Evolutionary conservation across 2,888 invertebrate genomes (phyloP), one percentile per base, ranked within the genome.

Genomic region (Scaptomyza cyrtandrae): DNA sequence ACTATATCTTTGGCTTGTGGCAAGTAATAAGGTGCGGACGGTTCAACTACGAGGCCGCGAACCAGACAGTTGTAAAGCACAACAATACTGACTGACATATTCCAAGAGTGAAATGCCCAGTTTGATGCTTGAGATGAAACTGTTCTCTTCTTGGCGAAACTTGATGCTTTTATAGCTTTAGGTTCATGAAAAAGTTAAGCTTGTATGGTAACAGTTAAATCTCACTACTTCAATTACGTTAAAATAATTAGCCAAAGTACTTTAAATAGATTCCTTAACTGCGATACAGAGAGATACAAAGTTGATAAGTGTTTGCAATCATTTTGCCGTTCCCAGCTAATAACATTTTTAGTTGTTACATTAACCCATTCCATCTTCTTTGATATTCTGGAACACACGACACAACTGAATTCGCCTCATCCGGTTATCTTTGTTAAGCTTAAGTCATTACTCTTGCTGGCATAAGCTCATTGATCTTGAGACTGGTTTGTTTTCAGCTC

Each of bases 11-110:
- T 58, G 3, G 14, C 3, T 9, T 29, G 29, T 14, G 52, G 24
- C 29, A 29, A 29, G 24, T 49, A 55, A 0, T 24, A 9, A 16
- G 53, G 11, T 14, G 31, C 35, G 3, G 41, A 2, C 7, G 71
- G 66, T 35, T 33, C 37, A 9, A 52, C 19, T 16, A 55, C 37
- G 5, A 74, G 35, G 13, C 58, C 55, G 0, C 58, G 72, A 7
- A 71, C 54, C n/a, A 74, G 37, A n/a, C 66, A 50, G 52, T 71
- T 71, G 52, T 76, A 71, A 0, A 74, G 44, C 11, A 74, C 52
- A 33, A 57, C 58, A 31, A 71, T 55, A 39, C 16, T 71, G 29
- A 16, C 60, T 14, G 67, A 31, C 74, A 74, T 74, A 27, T 19
- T 49, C 19, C 1, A 39, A 53, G 35, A 37, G 24, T 16, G 19